These are phyloP conservation scores for Oncorhynchus gorbuscha DNA, from an alignment of 2,113 vertebrate genomes.

Conservation along the genomic window DNA sequence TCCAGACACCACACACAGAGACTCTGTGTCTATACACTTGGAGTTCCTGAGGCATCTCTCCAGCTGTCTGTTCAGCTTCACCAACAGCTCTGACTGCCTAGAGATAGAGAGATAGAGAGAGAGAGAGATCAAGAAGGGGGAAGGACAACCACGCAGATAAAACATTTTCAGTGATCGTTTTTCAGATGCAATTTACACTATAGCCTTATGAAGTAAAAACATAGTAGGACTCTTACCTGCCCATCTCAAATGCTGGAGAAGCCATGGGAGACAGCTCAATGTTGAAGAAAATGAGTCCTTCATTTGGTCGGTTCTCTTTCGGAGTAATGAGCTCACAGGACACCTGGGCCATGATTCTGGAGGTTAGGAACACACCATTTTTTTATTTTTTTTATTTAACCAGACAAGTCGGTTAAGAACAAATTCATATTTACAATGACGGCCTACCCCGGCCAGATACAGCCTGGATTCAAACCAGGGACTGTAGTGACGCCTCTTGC, in stretches of 20 bases:
- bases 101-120: conserved; percentile 13
- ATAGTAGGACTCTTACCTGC: conserved; percentile 77
- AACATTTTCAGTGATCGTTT: too few relatives aligned
- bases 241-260: conserved; percentile 89
- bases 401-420: too few relatives aligned
- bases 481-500: too few relatives aligned
- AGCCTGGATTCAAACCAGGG: too few relatives aligned
- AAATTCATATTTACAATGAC: too few relatives aligned
- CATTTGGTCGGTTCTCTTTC: conserved; percentile 88
- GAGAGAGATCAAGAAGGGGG: background rate
- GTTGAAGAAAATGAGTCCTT: conserved; percentile 93
- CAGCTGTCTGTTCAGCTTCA: conserved; percentile 90
- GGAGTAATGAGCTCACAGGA: conserved; percentile 92
- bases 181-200: too few relatives aligned
- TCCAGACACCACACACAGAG: conserved; percentile 92
- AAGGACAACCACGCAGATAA: background rate
- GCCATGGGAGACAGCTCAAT: conserved; percentile 95
- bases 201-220: background rate
- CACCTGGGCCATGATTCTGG: conserved; percentile 92
- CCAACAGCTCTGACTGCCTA: conserved; percentile 89
- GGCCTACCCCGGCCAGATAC: too few relatives aligned
- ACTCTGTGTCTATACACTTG: conserved; percentile 94
- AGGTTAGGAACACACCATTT: background rate
- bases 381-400: too few relatives aligned
- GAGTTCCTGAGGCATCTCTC: conserved; percentile 94